Base-by-base conservation (phyloP, 1,140 invertebrate species). In the Chironomus tepperi region DNA sequence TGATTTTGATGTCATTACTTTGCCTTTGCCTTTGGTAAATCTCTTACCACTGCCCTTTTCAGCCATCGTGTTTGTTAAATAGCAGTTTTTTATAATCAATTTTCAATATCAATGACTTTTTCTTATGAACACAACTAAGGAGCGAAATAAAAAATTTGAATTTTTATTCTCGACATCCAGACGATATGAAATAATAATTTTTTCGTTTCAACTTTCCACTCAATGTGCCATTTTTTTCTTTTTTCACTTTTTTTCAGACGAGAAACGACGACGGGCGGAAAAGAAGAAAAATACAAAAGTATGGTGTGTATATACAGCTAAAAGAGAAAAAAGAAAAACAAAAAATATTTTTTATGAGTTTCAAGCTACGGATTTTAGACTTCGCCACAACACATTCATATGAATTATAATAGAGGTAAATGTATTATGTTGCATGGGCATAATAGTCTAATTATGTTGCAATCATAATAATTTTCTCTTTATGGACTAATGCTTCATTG, bases 1-100 rank as follows among this genome's bases (percentile, higher is more conserved):
- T 43, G 72, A 74, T 64, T 74, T 74, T 19, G 65, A 70, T 34
- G 24, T 34, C 65, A 70, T 70, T 9, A 70, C 65, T 19, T 70
- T 70, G n/a, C 65, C 65, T 70, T 70, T 70, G 1, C 65, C 65
- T 16, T 70, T 70, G 3, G 65, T 19, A 19, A 70, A 70, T 19
- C 65, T 70, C 18, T 70, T 70, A 9, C 65, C 65, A 21, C 65
- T 70, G n/a, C 65, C 65, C 18, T 70, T 70, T 16, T 70, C 65
- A 18, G 65, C 65, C 65, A 70, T 70, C 9, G 16, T 57, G 47
- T 57, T 57, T 57, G 12, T 57, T 15, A 10, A 57, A 5, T 15
- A 12, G 15, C 47, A 15, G 10, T 57, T 57, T 3, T 57, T 57
- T 12, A n/a, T n/a, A 3, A n/a, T 57, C 12, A n/a, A 10, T 57